Conservation (phyloP, 2,113 vertebrate genomes). For the Sitta europaea region DNA sequence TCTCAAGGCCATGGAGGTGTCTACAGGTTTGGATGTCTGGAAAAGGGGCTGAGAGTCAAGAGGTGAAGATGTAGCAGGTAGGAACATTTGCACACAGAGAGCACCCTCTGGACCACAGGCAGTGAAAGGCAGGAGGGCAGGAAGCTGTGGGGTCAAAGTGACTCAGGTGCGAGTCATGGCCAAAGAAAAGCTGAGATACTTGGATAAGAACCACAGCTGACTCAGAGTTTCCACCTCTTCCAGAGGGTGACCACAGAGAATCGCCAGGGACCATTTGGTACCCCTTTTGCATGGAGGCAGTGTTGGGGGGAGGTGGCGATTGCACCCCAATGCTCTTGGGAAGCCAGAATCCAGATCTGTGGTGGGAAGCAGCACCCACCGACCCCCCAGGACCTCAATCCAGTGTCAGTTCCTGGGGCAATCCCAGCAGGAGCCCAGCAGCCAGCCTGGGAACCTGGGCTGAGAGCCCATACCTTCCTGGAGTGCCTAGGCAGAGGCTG, state of each 20-base stretch:
- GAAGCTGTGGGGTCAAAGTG: constrained; percentile 34
- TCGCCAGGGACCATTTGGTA: background rate
- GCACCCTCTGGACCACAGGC: background rate
- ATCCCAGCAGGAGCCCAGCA: background rate
- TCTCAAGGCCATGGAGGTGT: background rate
- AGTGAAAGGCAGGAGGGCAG: constrained; percentile 35
- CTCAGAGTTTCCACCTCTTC: constrained; percentile 50
- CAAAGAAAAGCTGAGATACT: constrained; percentile 47
- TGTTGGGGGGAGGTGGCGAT: accelerated
- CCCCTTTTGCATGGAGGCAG: accelerated
- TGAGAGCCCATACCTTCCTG: constrained; percentile 9
- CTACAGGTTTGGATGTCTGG: background rate
- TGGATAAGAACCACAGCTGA: background rate
- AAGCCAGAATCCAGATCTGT: background rate
- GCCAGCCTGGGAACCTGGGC: background rate
- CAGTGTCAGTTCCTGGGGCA: accelerated
- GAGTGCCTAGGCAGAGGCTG: background rate
- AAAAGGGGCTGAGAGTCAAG: background rate
- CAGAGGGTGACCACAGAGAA: background rate
- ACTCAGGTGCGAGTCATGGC: constrained; percentile 19
- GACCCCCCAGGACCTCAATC: too few species aligned
- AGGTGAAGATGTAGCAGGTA: background rate
- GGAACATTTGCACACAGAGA: background rate
- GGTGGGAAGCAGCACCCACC: background rate
- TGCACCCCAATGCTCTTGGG: background rate